Percentiles rank a stretch among this genome's conserved stretches.
phyloP scores from a whole-genome alignment of 2,888 invertebrate species.

The Therioaphis trifolii region DNA sequence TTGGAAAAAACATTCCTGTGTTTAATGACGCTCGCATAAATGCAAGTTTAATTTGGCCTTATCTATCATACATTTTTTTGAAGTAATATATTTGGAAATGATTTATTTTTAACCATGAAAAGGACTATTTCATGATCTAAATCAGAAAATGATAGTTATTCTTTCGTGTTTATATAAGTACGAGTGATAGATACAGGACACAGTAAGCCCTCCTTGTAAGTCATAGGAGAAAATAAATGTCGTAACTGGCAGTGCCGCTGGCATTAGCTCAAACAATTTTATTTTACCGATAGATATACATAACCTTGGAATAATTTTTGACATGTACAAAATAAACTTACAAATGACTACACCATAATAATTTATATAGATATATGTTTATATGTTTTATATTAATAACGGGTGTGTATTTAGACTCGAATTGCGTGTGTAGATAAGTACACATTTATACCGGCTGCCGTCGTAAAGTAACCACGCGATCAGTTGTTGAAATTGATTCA shows the following conservation, averaged over 20 bases:
- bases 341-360: constrained; percentile 1
- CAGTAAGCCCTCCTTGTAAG: not conserved
- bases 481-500: constrained; percentile 46
- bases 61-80: constrained; percentile 29
- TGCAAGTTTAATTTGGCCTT: constrained; percentile 18
- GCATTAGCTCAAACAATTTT: not conserved
- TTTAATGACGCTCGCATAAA: constrained; percentile 28
- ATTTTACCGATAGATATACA: not conserved
- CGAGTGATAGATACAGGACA: no score
- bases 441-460: constrained; percentile 26
- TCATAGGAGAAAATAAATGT: constrained; percentile 48
- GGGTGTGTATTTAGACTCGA: not conserved
- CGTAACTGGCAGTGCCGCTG: constrained; percentile 26
- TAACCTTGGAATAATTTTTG: constrained; percentile 46
- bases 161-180: constrained; percentile 25
- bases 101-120: constrained; percentile 21
- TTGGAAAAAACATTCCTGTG: not conserved
- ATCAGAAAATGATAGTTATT: constrained; percentile 55
- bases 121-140: constrained; percentile 37
- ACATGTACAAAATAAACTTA: constrained; percentile 4
- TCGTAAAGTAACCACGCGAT: constrained; percentile 38
- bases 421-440: constrained; percentile 24
- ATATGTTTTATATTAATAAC: constrained; percentile 26
- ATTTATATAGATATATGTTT: not conserved
- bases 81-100: constrained; percentile 29